Evolutionary conservation across 2,797 vertebrate species (phyloP), one percentile per base, ranked within the genome.

Genomic region (Rachycentron canadum): DNA sequence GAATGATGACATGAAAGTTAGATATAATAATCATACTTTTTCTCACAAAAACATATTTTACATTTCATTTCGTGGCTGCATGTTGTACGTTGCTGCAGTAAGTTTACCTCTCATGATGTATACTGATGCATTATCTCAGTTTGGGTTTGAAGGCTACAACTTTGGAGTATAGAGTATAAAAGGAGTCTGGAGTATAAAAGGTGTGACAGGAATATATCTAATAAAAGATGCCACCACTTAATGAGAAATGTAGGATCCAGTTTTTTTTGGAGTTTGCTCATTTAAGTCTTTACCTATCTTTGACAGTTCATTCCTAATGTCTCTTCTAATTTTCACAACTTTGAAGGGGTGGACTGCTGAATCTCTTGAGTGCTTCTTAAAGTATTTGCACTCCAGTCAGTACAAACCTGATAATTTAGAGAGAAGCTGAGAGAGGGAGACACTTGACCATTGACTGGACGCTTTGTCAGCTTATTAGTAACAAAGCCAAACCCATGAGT

Each of bases 401-500:
- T 26, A 30, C 16, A 63, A 28, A 53, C 28, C 40, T 34, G 23
- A 63, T 45, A 34, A 34, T 70, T 55, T 55, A 14, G 55, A 53
- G 3, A 49, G n/a, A 57, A 66, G 47, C 40, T 19, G 8, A 32
- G 12, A 64, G 43, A 56, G 7, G 59, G 41, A 41, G 53, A 56
- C 43, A 58, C 19, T 38, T 60, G 73, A 64, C 43, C 59, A 41
- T 11, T 63, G 21, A 70, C 47, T 49, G 2, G 40, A 52, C 21
- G 38, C 49, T 36, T 23, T 69, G 66, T 16, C 28, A 55, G 62
- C 7, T 62, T 63, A 34, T 62, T 70, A n/a, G 25, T 40, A 47
- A 60, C 53, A 1, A 16, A 81, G 56, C 40, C 74, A 76, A 85
- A 68, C 41, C 25, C 50, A 55, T 32, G 30, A 70, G 41, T 43